Percentiles rank a stretch among this genome's conserved stretches.
Evolutionary conservation across 2,888 invertebrate species (phyloP).

Genomic region (Octodonta nipae): DNA sequence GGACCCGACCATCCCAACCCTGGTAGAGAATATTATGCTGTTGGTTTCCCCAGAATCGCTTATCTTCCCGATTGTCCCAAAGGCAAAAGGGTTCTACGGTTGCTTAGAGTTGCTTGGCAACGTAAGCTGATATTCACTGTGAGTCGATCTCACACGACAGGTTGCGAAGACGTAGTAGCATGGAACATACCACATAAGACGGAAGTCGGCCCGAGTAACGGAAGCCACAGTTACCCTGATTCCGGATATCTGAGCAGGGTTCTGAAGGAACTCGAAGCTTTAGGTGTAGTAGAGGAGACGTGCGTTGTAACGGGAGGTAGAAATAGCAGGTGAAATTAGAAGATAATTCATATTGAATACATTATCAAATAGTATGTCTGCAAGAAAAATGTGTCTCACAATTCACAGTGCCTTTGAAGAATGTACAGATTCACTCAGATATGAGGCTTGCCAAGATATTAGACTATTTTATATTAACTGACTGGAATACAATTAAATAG

Average conservation of each 20-base stretch:
- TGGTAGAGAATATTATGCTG: conserved; percentile 75
- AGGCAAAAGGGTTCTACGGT: conserved; percentile 61
- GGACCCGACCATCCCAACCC: conserved; percentile 66
- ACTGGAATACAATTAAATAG: too few species aligned
- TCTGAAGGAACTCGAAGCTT: conserved; percentile 43
- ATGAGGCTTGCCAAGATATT: too few species aligned
- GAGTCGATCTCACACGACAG: conserved; percentile 77
- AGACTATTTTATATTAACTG: too few species aligned
- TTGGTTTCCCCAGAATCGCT: conserved; percentile 71
- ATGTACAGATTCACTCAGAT: too few species aligned
- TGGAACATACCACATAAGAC: conserved; percentile 90
- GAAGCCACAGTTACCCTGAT: conserved; percentile 60
- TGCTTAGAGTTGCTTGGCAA: conserved; percentile 72
- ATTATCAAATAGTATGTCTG: too few species aligned
- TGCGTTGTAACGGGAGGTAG: not conserved
- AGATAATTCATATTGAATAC: conserved; percentile 1
- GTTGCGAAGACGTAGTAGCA: conserved; percentile 77
- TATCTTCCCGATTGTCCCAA: conserved; percentile 73
- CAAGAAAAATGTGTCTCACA: too few species aligned
- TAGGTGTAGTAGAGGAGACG: conserved; percentile 42
- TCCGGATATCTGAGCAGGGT: conserved; percentile 59
- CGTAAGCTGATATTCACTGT: conserved; percentile 73
- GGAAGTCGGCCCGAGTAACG: conserved; percentile 45
- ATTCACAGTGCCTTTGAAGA: too few species aligned
- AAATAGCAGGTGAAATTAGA: not conserved